Base-by-base conservation (phyloP, 2,113 vertebrate genomes). In the Rynchops niger region DNA sequence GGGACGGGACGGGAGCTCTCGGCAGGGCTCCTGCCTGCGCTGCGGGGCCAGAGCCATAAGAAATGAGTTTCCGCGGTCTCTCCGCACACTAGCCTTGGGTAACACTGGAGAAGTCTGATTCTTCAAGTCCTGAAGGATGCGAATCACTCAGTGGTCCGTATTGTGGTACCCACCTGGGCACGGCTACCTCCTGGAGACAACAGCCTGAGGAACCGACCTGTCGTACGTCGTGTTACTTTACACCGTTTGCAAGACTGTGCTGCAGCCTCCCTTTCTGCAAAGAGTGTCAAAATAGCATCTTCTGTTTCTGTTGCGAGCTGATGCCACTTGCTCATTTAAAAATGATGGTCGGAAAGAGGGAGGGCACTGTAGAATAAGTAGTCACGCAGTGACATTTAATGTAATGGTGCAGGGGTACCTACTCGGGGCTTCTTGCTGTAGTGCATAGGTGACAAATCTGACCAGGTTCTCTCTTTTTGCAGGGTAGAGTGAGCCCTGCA, bases 71-170 rank as follows among this genome's bases (percentile, higher is more conserved):
- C n/a, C 78, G 0, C 23, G 9, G n/a, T 12, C 9, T 53, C 36
- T 45, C 61, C 9, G 6, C 80, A 20, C 27, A 4, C 7, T 2
- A 5, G 32, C 25, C 49, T 14, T 8, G 30, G 34, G 40, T 49
- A 62, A 4, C 17, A 9, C 22, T 49, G 7, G 15, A 11, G 47
- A 8, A 34, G 32, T 8, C 78, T 9, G 29, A 23, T 77, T n/a
- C 93, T 66, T 20, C 73, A 8, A 11, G 22, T 72, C 58, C 59
- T 6, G 74, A 53, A 80, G 87, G 78, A 95, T 95, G 93, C 66
- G 18, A 70, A 4, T 91, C 40, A 89, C 86, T 71, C 86, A 40
- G 79, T 3, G 50, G 32, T 80, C 69, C 6, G 18, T 17, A 42
- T n/a, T 17, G 30, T 6, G 10, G 47, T 42, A 56, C 52, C 58